Evolutionary conservation across 2,888 invertebrate genomes (phyloP).

Genomic region (Ochropleura leucogaster): DNA sequence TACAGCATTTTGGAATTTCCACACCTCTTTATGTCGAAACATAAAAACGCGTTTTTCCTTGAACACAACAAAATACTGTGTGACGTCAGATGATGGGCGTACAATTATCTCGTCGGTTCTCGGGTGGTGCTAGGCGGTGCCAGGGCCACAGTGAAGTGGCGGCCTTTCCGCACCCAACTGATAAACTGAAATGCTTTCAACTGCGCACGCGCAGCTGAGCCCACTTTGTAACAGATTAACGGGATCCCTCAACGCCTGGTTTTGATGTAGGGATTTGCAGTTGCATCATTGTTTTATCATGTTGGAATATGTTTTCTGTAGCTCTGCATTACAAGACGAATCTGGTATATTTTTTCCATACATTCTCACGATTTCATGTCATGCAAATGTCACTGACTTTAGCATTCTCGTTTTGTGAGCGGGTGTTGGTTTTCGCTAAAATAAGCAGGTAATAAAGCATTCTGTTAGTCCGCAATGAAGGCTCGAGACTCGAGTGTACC

Average conservation of each 20-base stretch:
- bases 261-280: constrained; percentile 31
- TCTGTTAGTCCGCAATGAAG: constrained; percentile 79
- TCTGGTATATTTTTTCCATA: background rate
- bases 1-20: constrained; percentile 51
- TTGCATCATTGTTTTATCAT: constrained; percentile 34
- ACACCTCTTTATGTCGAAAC: constrained; percentile 55
- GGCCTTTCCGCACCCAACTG: constrained; percentile 81
- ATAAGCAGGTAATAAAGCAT: constrained; percentile 81
- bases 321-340: background rate
- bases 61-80: constrained; percentile 59
- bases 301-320: constrained; percentile 4
- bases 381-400: constrained; percentile 15
- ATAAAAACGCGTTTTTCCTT: constrained; percentile 64
- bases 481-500: constrained; percentile 78
- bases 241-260: constrained; percentile 44
- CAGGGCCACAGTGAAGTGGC: constrained; percentile 75
- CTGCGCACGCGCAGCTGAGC: constrained; percentile 77
- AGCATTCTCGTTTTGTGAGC: constrained; percentile 52
- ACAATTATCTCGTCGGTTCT: constrained; percentile 75
- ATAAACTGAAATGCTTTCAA: constrained; percentile 80
- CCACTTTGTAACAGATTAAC: constrained; percentile 67
- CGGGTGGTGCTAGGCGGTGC: constrained; percentile 82
- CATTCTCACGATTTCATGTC: background rate
- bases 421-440: constrained; percentile 72
- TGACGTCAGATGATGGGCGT: constrained; percentile 77